Evolutionary conservation across 2,113 vertebrate genomes (phyloP), one percentile per base, ranked within the genome.

Genomic region (Misgurnus mizolepis): DNA sequence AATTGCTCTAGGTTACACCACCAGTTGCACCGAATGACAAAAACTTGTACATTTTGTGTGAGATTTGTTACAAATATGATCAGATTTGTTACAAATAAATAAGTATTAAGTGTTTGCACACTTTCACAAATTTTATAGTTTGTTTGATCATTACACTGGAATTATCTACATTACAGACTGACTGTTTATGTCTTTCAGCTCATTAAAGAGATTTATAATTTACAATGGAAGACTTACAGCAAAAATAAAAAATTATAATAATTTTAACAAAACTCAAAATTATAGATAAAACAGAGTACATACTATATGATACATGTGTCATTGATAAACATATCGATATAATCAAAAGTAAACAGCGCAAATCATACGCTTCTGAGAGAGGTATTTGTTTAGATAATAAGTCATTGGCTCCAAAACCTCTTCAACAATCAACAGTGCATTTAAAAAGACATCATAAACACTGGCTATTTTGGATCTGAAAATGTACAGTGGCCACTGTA

Each of bases 401-500:
- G 41, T 10, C 17, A 5, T 6, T 58, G 39, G 55, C 40, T 45
- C 39, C 41, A 40, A 73, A 73, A 58, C 3, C 39, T 73, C 49
- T 68, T 73, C n/a, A 41, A 60, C 22, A 50, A 69, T 34, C 41
- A 70, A 27, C 77, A 70, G 56, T 6, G 22, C 67, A 62, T 61
- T 70, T 15, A 70, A 50, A 15, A 17, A 70, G 67, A 49, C 47
- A 27, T 27, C 43, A 73, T 73, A 73, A 73, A 73, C 53, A 56
- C 43, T 34, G 55, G 60, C 75, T 78, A 64, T 72, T 78, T 58
- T 45, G 34, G 40, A 73, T 61, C 55, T 34, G 40, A 69, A 80
- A 84, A 82, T 76, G 71, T 55, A 58, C 60, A 72, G 80, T 61
- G 84, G 71, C 86, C 83, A 18, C 22, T 39, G 74, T 70, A 22